Base-by-base conservation (phyloP, 2,113 vertebrate genomes). In the Emydocephalus ijimae region DNA sequence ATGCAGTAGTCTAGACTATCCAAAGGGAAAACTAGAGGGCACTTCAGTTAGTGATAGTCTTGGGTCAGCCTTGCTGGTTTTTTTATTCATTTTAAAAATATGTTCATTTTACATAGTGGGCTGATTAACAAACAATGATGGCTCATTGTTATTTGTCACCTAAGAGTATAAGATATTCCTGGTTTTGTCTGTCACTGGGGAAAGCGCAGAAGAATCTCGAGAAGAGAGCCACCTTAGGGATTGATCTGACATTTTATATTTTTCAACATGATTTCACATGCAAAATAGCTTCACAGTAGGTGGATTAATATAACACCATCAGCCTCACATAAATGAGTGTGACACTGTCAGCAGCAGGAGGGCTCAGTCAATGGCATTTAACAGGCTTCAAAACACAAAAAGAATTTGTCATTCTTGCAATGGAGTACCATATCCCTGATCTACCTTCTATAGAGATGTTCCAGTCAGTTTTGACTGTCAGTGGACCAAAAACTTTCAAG, bases 281-380 rank as follows among this genome's bases (percentile, higher is more conserved):
- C 69, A 93, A 89, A 95, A 92, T 93, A 87, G 87, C 91, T 96
- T 87, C 94, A 93, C 94, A 96, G 89, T 45, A 59, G 85, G 93
- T 91, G 95, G 96, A 96, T 96, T 96, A 96, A 93, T 24, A 20
- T 59, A 55, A 94, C 94, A 95, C 95, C 94, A 93, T 91, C 94
- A 85, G 95, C 64, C 94, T 93, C 39, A 0, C 87, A 94, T 34
- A 89, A 94, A 93, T 0, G 0, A 88, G 88, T 94, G 88, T 39
- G 34, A 56, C 95, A 91, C 87, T 93, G 91, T 94, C 74, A 95
- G 7, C 89, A 95, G 94, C 92, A 48, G 92, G 96, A 89, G 50
- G 61, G 52, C 90, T 92, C 94, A 89, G 92, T 52, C 96, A 54
- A 55, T 92, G 95, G 95, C 95, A 96, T 92, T 93, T 92, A 21